phyloP scores from a whole-genome alignment of 2,113 vertebrate species.

The Elachura formosa region DNA sequence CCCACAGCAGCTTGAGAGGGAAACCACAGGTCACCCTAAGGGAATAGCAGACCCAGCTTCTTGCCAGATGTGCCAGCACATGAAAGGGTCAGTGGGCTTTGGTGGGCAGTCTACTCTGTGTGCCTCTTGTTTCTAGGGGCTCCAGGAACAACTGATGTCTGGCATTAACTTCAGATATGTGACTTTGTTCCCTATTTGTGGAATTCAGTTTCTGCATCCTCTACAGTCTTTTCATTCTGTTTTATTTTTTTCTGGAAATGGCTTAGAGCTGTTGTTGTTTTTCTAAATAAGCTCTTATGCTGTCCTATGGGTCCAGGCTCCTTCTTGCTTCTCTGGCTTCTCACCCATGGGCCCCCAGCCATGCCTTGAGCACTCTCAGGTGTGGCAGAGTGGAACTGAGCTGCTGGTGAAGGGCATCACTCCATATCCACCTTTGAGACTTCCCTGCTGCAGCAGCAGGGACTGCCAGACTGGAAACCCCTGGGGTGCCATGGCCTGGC shows the following conservation, averaged over 20 bases:
- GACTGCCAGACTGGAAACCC: neutral
- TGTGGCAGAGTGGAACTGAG: fast-evolving
- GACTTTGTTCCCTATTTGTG: neutral
- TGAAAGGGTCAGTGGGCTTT: neutral
- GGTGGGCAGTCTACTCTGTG: neutral
- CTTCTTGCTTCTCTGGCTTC: neutral
- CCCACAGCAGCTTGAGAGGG: neutral
- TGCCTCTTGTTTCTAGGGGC: neutral
- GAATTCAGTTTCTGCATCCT: neutral
- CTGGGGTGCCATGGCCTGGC: neutral
- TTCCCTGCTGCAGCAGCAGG: neutral
- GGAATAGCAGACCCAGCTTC: neutral
- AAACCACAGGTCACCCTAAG: too few species aligned
- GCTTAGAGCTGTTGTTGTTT: neutral
- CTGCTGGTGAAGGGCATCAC: neutral
- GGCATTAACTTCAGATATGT: neutral
- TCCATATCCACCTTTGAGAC: neutral
- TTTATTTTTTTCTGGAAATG: neutral
- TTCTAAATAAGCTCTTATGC: neutral
- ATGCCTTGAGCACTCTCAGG: neutral
- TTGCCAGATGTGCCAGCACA: too few species aligned
- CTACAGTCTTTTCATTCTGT: neutral
- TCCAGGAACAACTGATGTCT: neutral
- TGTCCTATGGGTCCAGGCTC: neutral
- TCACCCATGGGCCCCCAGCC: neutral